Evolutionary conservation across 2,797 vertebrate species (phyloP).

Genomic region (Scarus forsteni): DNA sequence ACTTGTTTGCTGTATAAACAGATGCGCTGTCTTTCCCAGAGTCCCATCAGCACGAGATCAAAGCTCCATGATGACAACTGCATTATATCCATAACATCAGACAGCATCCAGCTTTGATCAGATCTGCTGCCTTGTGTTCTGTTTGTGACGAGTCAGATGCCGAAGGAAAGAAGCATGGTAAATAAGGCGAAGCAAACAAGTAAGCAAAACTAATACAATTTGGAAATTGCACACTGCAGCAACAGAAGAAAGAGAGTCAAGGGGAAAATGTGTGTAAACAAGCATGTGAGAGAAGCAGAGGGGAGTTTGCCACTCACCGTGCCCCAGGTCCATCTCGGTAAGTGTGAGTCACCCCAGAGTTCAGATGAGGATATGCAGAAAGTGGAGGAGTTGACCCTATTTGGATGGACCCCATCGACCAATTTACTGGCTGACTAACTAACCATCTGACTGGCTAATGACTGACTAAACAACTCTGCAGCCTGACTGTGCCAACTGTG

Average conservation of each 20-base stretch:
- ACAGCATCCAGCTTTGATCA: conserved; percentile 42
- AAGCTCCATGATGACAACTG: conserved; percentile 31
- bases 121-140: conserved; percentile 28
- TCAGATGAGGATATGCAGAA: conserved; percentile 71
- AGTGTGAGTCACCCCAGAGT: conserved; percentile 71
- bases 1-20: conserved; percentile 43
- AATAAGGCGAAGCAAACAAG: conserved; percentile 17
- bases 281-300: conserved; percentile 48
- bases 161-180: conserved; percentile 1
- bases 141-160: conserved; percentile 40
- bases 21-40: conserved; percentile 20
- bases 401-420: conserved; percentile 41
- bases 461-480: conserved; percentile 45
- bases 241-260: conserved; percentile 13
- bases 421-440: conserved; percentile 49
- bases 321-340: conserved; percentile 56
- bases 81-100: conserved; percentile 27
- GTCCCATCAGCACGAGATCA: conserved; percentile 39
- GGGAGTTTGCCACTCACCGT: conserved; percentile 74
- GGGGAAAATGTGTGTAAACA: conserved; percentile 34
- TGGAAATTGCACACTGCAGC: conserved; percentile 11
- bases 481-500: conserved; percentile 52
- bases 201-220: conserved; percentile 28
- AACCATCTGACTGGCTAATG: conserved; percentile 55
- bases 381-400: conserved; percentile 58